Conservation (phyloP, 2,797 vertebrate species). For the Epinephelus malabaricus region DNA sequence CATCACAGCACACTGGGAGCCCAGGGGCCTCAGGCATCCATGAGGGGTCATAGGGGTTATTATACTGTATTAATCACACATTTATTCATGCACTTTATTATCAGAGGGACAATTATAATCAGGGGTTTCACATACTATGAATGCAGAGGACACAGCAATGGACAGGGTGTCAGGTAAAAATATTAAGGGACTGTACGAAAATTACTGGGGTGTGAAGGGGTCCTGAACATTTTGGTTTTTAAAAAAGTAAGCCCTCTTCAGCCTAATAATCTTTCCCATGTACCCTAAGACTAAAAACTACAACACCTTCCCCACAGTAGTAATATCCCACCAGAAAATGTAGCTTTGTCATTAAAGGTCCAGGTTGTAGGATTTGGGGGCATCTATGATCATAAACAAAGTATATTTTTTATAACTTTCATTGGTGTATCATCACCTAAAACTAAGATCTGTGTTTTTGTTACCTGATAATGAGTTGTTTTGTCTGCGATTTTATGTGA, state of each 20-base stretch:
- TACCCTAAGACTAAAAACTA: neutral
- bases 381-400: too few relatives aligned
- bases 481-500: too few relatives aligned
- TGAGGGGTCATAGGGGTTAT: constrained; percentile 29
- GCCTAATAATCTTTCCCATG: too few relatives aligned
- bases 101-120: neutral
- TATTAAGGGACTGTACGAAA: neutral
- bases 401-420: too few relatives aligned
- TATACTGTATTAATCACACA: too few relatives aligned
- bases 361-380: too few relatives aligned
- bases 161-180: neutral
- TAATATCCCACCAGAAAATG: neutral
- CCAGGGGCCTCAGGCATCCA: neutral
- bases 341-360: neutral
- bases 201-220: neutral
- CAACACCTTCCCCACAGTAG: neutral
- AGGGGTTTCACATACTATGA: too few relatives aligned
- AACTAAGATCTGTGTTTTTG: too few relatives aligned
- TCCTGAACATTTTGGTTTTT: too few relatives aligned
- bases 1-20: too few relatives aligned
- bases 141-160: neutral
- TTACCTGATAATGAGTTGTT: too few relatives aligned
- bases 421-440: too few relatives aligned
- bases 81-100: neutral
- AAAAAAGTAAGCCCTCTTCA: neutral